These are phyloP conservation scores for Dynastes hyllus DNA, from an alignment of 2,888 invertebrate genomes.

Conservation along the genomic window DNA sequence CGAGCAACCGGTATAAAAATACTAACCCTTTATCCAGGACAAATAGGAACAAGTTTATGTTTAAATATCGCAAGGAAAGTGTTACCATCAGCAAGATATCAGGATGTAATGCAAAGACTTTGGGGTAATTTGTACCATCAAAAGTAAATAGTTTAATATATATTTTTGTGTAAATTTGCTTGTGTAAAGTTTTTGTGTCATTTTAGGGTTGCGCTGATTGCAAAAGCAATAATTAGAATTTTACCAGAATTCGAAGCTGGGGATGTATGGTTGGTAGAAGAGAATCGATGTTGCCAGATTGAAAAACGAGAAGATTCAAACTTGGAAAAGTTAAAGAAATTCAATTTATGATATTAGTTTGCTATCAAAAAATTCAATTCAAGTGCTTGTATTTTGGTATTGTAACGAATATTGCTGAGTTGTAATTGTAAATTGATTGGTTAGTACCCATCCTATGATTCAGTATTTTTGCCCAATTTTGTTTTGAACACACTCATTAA, in stretches of 20 bases:
- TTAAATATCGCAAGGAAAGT: conserved; percentile 40
- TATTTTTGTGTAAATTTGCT: neutral
- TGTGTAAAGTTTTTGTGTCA: neutral
- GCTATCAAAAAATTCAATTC: neutral
- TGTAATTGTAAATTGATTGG: too few relatives aligned
- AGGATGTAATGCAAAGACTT: conserved; percentile 1
- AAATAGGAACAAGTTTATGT: conserved; percentile 40
- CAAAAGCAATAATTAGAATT: conserved; percentile 59
- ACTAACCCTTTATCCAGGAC: conserved; percentile 39
- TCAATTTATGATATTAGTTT: neutral
- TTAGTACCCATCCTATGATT: too few relatives aligned
- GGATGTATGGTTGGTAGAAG: conserved; percentile 71
- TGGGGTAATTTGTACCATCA: neutral
- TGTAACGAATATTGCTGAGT: too few relatives aligned
- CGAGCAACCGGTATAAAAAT: conserved; percentile 34
- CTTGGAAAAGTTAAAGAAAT: neutral
- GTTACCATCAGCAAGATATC: conserved; percentile 14
- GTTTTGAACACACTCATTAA: too few relatives aligned
- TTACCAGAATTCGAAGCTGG: conserved; percentile 68
- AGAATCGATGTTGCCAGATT: conserved; percentile 65
- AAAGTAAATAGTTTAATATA: conserved; percentile 4
- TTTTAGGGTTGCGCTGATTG: conserved; percentile 62
- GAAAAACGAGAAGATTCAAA: conserved; percentile 53
- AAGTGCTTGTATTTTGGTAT: too few relatives aligned
- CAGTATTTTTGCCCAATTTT: too few relatives aligned